phyloP scores from a whole-genome alignment of 2,888 invertebrate genomes.

The Parnassius glacialis region DNA sequence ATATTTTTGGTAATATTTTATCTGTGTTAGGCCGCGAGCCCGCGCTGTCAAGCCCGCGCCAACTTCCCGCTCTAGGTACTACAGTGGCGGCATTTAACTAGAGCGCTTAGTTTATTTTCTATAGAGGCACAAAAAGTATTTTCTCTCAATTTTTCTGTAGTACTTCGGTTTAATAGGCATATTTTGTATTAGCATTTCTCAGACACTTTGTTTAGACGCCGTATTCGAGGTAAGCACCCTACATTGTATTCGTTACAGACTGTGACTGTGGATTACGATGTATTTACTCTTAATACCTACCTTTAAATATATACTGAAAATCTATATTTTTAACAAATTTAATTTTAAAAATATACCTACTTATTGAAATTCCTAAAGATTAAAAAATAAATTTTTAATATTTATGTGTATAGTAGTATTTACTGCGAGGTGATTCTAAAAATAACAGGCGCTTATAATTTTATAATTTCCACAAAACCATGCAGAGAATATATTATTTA shows the following conservation, averaged over 20 bases:
- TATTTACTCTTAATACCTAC: constrained; percentile 65
- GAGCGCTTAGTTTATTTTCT: constrained; percentile 64
- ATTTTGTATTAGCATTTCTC: constrained; percentile 56
- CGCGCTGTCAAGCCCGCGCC: constrained; percentile 37
- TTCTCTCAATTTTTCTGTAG: constrained; percentile 60
- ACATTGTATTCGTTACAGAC: constrained; percentile 39
- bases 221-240: constrained; percentile 46
- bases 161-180: constrained; percentile 50
- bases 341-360: constrained; percentile 71
- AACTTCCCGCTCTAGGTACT: constrained; percentile 56
- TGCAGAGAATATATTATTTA: constrained; percentile 68
- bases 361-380: constrained; percentile 77
- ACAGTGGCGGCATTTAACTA: constrained; percentile 64
- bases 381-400: constrained; percentile 73
- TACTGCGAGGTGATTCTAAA: constrained; percentile 64
- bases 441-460: constrained; percentile 65
- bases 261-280: constrained; percentile 53
- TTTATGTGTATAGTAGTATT: constrained; percentile 74
- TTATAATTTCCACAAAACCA: constrained; percentile 59
- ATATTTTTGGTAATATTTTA: constrained; percentile 75
- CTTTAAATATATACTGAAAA: constrained; percentile 69
- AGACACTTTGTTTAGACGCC: constrained; percentile 46
- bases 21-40: constrained; percentile 40
- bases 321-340: constrained; percentile 79
- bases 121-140: constrained; percentile 62